Conservation (phyloP, 1,140 invertebrate species). For the Subanguina moxae region DNA sequence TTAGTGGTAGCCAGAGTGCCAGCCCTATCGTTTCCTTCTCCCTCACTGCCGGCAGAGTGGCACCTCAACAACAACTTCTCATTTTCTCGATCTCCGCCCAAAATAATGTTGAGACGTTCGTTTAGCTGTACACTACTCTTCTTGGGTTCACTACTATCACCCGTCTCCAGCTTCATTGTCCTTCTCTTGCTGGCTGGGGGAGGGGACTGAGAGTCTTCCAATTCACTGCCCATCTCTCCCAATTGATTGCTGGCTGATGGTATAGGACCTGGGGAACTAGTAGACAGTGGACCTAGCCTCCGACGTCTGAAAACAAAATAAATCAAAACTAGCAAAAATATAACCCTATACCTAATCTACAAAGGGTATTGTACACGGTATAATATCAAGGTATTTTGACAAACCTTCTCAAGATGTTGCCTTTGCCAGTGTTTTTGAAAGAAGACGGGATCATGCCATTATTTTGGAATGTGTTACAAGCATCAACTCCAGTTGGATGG, state of each 20-base stretch:
- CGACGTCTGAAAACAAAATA: no score
- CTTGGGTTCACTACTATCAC: background rate
- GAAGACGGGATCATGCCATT: no score
- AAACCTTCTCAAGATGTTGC: no score
- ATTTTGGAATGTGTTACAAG: no score
- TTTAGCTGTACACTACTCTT: background rate
- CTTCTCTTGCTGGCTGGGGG: no score
- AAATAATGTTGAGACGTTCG: background rate
- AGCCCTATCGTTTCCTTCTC: background rate
- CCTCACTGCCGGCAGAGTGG: background rate
- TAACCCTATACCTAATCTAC: no score
- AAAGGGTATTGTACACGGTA: no score
- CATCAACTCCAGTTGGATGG: no score
- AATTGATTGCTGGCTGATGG: background rate
- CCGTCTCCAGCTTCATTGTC: background rate
- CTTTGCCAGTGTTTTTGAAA: no score
- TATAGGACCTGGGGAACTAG: background rate
- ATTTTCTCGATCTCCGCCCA: background rate
- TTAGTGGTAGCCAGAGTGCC: background rate
- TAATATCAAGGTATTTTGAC: no score
- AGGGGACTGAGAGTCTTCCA: background rate
- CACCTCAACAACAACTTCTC: background rate
- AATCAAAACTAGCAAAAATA: no score
- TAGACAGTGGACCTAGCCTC: no score
- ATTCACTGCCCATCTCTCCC: background rate